Evolutionary conservation across 2,888 invertebrate genomes (phyloP), one percentile per base, ranked within the genome.

Genomic region (Dynastes maya): DNA sequence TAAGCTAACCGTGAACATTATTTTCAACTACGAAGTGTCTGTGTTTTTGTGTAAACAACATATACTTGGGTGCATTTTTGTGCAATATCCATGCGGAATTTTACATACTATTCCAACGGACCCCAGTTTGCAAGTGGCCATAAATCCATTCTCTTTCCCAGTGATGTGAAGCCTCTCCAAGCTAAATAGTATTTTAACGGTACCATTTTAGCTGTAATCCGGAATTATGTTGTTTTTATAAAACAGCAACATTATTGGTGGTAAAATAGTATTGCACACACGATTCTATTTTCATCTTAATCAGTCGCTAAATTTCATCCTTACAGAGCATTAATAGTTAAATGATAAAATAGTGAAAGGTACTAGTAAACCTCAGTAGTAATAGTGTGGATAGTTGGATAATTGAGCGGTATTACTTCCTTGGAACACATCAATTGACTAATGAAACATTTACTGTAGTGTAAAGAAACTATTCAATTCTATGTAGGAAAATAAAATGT

Each of bases 81-180:
- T 72, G 61, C 45, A 40, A 58, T 27, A 58, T 4, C 11, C 72
- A 79, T 77, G 74, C 72, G 13, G 11, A 58, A 61, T 40, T 82
- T 77, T 82, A 81, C 79, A 80, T 80, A 82, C 77, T 45, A 63
- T 68, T 61, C 8, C 82, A 85, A 92, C 91, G 89, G 91, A 92
- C 92, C 92, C 92, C 92, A 92, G 88, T 91, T 91, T 83, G 91
- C 91, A 87, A 89, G 87, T 83, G 91, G 91, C 91, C 92, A 91
- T 88, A 90, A 90, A 86, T 92, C 91, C 91, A 91, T 90, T 83
- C 90, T 90, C 84, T 90, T 88, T 84, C 90, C 89, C 83, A 91
- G 88, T 79, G 91, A 90, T 87, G 83, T 79, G 29, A 85, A 78
- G 64, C 86, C 85, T 80, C 85, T 82, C 84, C 84, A 83, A 61